Conservation (phyloP, 1,140 invertebrate genomes). For the Drosophila tsacasi region DNA sequence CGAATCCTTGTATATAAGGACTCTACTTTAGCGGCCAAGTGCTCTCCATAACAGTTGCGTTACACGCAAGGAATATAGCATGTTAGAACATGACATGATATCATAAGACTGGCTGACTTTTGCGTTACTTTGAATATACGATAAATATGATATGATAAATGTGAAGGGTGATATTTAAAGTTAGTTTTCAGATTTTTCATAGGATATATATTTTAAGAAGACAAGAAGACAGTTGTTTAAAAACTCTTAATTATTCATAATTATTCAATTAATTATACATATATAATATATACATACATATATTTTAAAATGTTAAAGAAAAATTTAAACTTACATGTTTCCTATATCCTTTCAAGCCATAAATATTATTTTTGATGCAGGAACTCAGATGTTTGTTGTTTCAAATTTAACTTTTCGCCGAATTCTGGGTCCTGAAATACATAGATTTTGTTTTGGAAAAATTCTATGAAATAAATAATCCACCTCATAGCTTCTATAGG, state of each 20-base stretch:
- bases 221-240: background rate
- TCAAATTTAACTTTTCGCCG: background rate
- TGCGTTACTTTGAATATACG: background rate
- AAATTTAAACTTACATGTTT: background rate
- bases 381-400: background rate
- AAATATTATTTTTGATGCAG: background rate
- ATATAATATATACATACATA: background rate
- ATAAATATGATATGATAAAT: background rate
- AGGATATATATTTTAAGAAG: background rate
- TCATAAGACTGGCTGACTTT: background rate
- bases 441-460: too few species aligned
- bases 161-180: too few species aligned
- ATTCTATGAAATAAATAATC: too few species aligned
- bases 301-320: background rate
- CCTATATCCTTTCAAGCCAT: too few species aligned
- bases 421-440: background rate
- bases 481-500: too few species aligned
- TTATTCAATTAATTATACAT: too few species aligned
- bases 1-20: slow-evolving; percentile 37
- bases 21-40: slow-evolving; percentile 34
- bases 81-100: background rate
- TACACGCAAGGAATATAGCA: slow-evolving; percentile 31
- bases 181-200: background rate
- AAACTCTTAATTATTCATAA: background rate
- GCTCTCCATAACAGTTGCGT: slow-evolving; percentile 36